Evolutionary conservation across 2,888 invertebrate genomes (phyloP).

Genomic region (Drosophila mayaguana): DNA sequence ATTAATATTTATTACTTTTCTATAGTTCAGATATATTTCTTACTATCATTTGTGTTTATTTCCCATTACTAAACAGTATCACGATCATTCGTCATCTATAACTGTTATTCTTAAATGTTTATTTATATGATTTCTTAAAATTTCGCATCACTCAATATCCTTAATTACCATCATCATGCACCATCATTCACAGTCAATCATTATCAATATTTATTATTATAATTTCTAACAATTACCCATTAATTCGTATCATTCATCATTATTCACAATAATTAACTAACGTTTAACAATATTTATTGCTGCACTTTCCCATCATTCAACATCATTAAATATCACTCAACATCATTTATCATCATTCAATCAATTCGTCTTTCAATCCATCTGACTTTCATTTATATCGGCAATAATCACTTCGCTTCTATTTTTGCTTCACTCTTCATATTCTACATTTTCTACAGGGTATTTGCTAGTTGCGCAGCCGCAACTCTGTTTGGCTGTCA

Average conservation of each 20-base stretch:
- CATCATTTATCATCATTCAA: background rate
- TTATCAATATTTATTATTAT: too few relatives aligned
- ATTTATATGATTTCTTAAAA: too few relatives aligned
- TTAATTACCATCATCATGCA: background rate
- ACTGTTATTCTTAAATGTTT: too few relatives aligned
- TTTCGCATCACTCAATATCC: background rate
- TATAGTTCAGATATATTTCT: too few relatives aligned
- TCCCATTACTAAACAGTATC: too few relatives aligned
- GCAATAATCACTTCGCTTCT: background rate
- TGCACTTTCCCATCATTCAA: background rate
- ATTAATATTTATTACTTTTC: too few relatives aligned
- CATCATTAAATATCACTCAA: background rate
- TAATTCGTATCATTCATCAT: background rate
- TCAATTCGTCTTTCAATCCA: background rate
- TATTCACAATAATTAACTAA: background rate
- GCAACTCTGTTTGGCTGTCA: slow-evolving; percentile 7
- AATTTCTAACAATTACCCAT: too few relatives aligned
- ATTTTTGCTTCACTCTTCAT: too few relatives aligned
- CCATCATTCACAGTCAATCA: background rate
- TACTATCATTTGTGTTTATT: too few relatives aligned
- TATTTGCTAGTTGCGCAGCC: slow-evolving; percentile 10
- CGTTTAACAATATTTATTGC: background rate
- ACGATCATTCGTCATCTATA: too few relatives aligned
- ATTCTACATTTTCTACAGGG: background rate
- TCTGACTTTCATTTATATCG: background rate